Evolutionary conservation across 2,797 vertebrate genomes (phyloP).

Genomic region (Falco columbarius): DNA sequence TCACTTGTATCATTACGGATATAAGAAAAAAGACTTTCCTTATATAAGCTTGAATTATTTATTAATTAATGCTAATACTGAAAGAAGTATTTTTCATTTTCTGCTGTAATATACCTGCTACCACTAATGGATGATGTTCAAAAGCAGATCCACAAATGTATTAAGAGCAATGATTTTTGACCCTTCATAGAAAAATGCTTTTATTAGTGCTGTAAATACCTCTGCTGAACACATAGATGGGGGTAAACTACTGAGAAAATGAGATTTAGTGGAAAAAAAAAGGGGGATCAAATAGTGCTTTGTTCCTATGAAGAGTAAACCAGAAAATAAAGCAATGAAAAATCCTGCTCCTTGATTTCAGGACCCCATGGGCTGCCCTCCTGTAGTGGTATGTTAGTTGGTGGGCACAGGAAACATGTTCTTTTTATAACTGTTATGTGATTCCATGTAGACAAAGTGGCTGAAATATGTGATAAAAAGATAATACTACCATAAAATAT

Average conservation of each 20-base stretch:
- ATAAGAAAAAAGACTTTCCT: conserved; percentile 11
- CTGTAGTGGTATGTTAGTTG: background rate
- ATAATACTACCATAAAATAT: background rate
- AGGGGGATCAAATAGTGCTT: conserved; percentile 71
- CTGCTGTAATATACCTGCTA: conserved; percentile 15
- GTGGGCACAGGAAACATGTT: background rate
- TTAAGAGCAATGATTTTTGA: conserved; percentile 61
- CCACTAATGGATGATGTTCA: conserved; percentile 35
- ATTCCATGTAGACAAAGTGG: background rate
- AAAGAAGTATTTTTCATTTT: conserved; percentile 28
- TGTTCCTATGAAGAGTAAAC: conserved; percentile 67
- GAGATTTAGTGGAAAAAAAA: conserved; percentile 73
- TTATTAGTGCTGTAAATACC: conserved; percentile 69
- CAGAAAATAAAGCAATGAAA: conserved; percentile 67
- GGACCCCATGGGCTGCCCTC: background rate
- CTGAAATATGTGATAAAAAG: background rate
- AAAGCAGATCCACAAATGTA: conserved; percentile 36
- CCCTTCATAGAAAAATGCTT: conserved; percentile 59
- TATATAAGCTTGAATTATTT: background rate
- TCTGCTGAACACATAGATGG: conserved; percentile 60
- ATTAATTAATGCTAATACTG: conserved; percentile 14
- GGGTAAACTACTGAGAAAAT: conserved; percentile 70
- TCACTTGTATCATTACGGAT: background rate
- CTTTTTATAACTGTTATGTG: background rate
- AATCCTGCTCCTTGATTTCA: conserved; percentile 44